A percentile compares a stretch with the other conserved stretches of the same genome.
phyloP scores from a whole-genome alignment of 2,797 vertebrate species.

The Hirundo rustica region DNA sequence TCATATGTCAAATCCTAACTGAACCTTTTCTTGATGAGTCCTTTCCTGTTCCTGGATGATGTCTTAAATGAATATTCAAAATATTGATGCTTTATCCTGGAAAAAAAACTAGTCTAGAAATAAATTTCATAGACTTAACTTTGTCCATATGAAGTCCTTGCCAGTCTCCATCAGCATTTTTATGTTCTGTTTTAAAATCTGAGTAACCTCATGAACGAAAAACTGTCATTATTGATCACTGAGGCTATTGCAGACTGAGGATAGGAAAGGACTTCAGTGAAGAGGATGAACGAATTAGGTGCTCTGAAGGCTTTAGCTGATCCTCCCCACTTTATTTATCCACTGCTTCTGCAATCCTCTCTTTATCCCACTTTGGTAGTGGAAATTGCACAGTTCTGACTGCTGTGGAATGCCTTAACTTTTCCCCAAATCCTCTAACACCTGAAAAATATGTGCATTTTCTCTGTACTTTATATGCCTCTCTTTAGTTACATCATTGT shows the following conservation, averaged over 20 bases:
- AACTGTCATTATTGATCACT: not conserved
- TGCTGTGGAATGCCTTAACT: not conserved
- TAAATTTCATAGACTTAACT: not conserved
- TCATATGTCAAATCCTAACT: fast-evolving
- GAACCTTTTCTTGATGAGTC: not conserved
- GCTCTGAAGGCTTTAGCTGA: not conserved
- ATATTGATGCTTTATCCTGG: not conserved
- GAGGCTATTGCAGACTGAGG: not conserved
- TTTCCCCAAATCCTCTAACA: not conserved
- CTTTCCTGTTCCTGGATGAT: not conserved
- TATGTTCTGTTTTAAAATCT: not conserved
- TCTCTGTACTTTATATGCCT: not conserved
- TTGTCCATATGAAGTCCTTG: not conserved
- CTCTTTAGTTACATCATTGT: not conserved
- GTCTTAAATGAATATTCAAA: not conserved
- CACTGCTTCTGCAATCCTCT: not conserved
- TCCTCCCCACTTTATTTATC: not conserved
- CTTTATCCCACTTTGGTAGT: not conserved
- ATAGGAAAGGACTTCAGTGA: not conserved
- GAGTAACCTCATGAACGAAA: not conserved
- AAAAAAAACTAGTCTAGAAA: not conserved
- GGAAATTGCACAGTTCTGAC: not conserved
- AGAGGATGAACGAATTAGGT: not conserved
- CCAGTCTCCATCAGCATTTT: not conserved
- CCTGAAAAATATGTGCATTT: not conserved